Conservation (phyloP, 1,140 invertebrate species). For the Lethocerus indicus region DNA sequence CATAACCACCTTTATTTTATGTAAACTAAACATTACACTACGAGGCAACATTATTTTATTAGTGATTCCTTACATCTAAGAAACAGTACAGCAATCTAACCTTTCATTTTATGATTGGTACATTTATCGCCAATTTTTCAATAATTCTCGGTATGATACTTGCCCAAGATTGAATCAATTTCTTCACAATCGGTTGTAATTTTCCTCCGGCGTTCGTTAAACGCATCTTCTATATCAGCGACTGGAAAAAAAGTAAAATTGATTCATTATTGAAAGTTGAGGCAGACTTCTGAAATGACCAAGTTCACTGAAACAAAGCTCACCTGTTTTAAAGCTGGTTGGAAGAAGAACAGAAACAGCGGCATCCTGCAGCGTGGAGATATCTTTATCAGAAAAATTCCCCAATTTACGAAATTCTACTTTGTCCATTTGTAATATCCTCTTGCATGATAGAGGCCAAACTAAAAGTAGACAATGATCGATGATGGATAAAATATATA, state of each 20-base stretch:
- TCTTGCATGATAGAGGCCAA: too few species aligned
- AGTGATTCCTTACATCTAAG: too few species aligned
- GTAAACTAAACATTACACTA: background rate
- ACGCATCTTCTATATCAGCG: background rate
- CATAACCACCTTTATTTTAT: background rate
- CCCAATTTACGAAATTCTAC: slow-evolving; percentile 3
- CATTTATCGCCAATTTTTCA: too few species aligned
- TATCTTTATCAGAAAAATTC: slow-evolving; percentile 7
- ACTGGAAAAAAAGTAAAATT: background rate
- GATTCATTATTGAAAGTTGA: background rate
- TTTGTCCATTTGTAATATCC: background rate
- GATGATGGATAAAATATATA: too few species aligned
- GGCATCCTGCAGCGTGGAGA: slow-evolving; percentile 1
- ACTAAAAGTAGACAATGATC: too few species aligned
- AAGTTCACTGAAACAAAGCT: background rate
- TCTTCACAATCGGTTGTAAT: slow-evolving; percentile 3
- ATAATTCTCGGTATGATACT: too few species aligned
- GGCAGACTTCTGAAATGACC: background rate
- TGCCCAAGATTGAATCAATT: slow-evolving; percentile 7
- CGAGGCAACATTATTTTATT: too few species aligned
- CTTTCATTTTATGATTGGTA: too few species aligned
- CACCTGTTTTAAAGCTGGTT: slow-evolving; percentile 4
- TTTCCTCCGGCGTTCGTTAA: background rate
- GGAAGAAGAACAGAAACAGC: slow-evolving; percentile 2
- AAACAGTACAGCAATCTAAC: too few species aligned